These are phyloP conservation scores for Coenonympha arcania DNA, from an alignment of 2,888 invertebrate genomes.

Conservation along the genomic window DNA sequence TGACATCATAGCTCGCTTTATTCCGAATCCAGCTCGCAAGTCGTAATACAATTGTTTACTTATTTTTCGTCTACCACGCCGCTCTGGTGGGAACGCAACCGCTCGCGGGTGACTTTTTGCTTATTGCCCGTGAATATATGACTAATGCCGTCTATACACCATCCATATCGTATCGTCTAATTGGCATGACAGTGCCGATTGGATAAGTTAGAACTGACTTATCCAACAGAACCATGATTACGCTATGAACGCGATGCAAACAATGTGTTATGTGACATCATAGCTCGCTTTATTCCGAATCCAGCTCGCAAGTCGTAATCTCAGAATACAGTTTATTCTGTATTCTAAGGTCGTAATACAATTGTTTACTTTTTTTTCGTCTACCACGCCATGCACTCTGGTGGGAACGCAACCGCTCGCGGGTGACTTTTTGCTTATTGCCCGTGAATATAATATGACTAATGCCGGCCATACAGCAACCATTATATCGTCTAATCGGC, in stretches of 20 bases:
- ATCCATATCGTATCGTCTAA: no score
- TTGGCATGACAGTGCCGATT: no score
- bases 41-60: conserved; percentile 3
- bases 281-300: conserved; percentile 5
- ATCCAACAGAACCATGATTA: neutral
- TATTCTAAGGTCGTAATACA: no score
- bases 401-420: conserved; percentile 1
- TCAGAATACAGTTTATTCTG: no score
- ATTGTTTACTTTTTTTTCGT: conserved; percentile 12
- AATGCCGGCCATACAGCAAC: no score
- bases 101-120: neutral
- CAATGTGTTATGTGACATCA: conserved; percentile 7
- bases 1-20: conserved; percentile 8
- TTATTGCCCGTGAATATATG: neutral
- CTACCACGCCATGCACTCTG: neutral
- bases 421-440: neutral
- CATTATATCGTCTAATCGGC: no score
- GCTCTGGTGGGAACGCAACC: neutral
- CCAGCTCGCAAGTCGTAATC: no score
- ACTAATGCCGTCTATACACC: no score
- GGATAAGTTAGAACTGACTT: no score
- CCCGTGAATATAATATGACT: conserved; percentile 2
- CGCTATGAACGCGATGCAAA: neutral
- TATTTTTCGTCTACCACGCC: conserved; percentile 6
- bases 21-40: no score